Percentiles rank a stretch among this genome's conserved stretches.
Conservation (phyloP, 1,140 invertebrate genomes). For the Bombus confusus region DNA sequence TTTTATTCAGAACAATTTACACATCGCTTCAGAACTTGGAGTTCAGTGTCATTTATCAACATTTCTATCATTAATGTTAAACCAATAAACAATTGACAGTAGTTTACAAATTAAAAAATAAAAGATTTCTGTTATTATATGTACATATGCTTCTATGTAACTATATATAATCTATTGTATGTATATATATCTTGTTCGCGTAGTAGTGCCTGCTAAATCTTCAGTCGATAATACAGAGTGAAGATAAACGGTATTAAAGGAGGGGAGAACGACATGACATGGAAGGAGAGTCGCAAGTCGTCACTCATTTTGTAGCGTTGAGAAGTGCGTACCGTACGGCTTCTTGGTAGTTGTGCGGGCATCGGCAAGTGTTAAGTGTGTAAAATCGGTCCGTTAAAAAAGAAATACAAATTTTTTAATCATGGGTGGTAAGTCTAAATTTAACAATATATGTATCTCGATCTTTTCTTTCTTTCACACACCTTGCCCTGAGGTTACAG, state of each 20-base stretch:
- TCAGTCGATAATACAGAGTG: conserved; percentile 41
- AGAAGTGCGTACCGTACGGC: conserved; percentile 60
- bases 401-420: conserved; percentile 49
- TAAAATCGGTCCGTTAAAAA: conserved; percentile 44
- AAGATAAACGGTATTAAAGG: background rate
- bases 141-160: no score
- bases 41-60: background rate
- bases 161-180: conserved; percentile 1
- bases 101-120: background rate
- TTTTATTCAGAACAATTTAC: background rate
- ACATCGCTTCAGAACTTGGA: background rate
- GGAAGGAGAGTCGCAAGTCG: conserved; percentile 49
- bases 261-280: conserved; percentile 13
- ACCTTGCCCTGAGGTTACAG: conserved; percentile 23
- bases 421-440: conserved; percentile 74
- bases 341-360: conserved; percentile 67
- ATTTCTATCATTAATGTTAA: no score
- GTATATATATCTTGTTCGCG: background rate
- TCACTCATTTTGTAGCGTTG: conserved; percentile 72
- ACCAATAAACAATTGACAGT: background rate
- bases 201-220: background rate
- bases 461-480: background rate
- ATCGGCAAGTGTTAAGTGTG: conserved; percentile 71
- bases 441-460: no score
- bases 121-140: background rate